Base-by-base conservation (phyloP, 2,113 vertebrate species). In the Dasyornis broadbenti region DNA sequence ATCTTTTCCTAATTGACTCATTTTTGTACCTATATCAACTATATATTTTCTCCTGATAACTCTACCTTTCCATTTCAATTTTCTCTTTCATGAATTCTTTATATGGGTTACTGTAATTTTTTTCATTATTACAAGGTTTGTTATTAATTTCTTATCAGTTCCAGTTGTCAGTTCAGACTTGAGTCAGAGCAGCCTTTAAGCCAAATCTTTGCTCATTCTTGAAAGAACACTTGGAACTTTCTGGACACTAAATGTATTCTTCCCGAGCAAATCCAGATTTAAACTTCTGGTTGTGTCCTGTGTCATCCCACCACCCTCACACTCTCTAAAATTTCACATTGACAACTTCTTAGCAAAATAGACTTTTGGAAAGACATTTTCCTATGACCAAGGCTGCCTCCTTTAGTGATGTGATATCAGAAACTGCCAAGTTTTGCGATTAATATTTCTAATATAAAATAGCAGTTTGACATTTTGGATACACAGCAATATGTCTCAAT, bases 361-460 rank as follows among this genome's bases (percentile, higher is more conserved):
- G 47, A 40, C 47, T 75, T 83, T 54, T 64, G 60, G 68, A 76
- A 66, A 80, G 44, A 64, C 24, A 13, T 64, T 85, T 94, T 95
- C 64, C 65, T 85, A 31, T 64, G 63, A 91, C 57, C 49, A 72
- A 69, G 37, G 40, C 45, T 45, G 42, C 37, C 82, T 76, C 79
- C 57, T 78, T 61, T 11, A 93, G 45, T 80, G 28, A 68, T 3
- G 2, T 17, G 15, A 8, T 87, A 82, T 49, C 37, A 72, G 66
- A 85, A 91, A 73, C 75, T 91, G 84, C 61, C 50, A 71, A 83
- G 53, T 81, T 75, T 79, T 78, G n/a, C 0, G 1, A 93, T 87
- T 87, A 91, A 87, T 69, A 76, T 79, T 92, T 96, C 59, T 61
- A 90, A 89, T 68, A 81, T 23, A 81, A 92, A 94, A 86, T 64